Base-by-base conservation (phyloP, 2,888 invertebrate species). In the Drosophila sordidapex region DNA sequence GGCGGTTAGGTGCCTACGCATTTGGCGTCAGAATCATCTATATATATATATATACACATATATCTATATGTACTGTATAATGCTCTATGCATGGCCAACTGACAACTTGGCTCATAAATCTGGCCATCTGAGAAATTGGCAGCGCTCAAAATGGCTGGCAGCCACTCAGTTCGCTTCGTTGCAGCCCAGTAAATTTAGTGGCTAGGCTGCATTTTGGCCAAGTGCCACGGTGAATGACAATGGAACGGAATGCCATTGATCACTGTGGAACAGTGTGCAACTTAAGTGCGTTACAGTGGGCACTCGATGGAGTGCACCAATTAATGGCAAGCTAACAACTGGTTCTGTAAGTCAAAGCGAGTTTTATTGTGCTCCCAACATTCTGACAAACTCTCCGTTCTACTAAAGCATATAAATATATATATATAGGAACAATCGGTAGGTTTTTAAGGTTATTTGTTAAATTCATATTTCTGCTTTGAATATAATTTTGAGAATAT, bases 91-190 rank as follows among this genome's bases (percentile, higher is more conserved):
- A 27, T 49, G 38, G 49, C 40, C 49, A 71, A 71, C 78, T 75
- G 75, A 70, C 87, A 77, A 66, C 74, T 74, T 74, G 77, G 84
- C 69, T 72, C 87, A 89, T 84, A 86, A 74, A 81, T 81, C 60
- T 62, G 43, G 31, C 57, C 81, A 70, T 51, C 58, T 80, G 81
- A 86, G 78, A 70, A 86, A 86, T 88, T 88, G 89, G 83, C 87
- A 86, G 75, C 51, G 43, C 62, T 31, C 43, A 69, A 65, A 56
- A 68, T 76, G 81, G 64, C 72, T 71, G 72, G 49, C 67, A 74
- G 74, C 73, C 77, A 85, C 73, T 82, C 74, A 83, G 76, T 67
- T 66, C 70, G 61, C 61, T 48, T 61, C 68, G 79, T 76, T 79
- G 80, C 80, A 74, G 59, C 80, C 80, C 80, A 74, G 69, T 66